A percentile compares a stretch with the other conserved stretches of the same genome.
These are phyloP conservation scores for Polymixis lichenea DNA, from an alignment of 2,888 invertebrate genomes.

Conservation along the genomic window DNA sequence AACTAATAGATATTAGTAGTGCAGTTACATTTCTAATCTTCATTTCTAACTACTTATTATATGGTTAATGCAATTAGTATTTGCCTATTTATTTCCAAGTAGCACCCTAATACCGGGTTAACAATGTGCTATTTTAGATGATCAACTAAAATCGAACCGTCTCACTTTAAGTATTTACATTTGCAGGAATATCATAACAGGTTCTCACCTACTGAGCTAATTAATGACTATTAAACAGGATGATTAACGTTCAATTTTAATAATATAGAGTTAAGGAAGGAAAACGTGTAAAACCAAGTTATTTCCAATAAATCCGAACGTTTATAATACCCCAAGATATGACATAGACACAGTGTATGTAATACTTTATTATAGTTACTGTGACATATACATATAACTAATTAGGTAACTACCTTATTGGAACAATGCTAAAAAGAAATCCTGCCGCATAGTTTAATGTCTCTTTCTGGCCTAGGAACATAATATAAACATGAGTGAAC, in stretches of 20 bases:
- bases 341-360: neutral
- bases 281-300: slow-evolving; percentile 40
- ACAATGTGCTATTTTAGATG: too few species aligned
- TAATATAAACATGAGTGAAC: neutral
- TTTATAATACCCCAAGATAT: slow-evolving; percentile 20
- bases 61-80: neutral
- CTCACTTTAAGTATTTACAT: neutral
- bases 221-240: slow-evolving; percentile 11
- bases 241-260: slow-evolving; percentile 28
- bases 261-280: slow-evolving; percentile 39
- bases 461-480: slow-evolving; percentile 2
- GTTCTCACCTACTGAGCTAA: neutral
- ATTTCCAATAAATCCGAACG: slow-evolving; percentile 41
- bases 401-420: neutral
- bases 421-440: neutral
- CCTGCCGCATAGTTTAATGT: neutral
- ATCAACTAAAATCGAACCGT: neutral
- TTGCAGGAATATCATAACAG: neutral
- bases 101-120: neutral
- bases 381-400: too few species aligned
- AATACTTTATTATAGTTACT: too few species aligned
- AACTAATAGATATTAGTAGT: neutral
- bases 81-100: neutral
- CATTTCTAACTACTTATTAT: neutral
- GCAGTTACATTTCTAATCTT: neutral